Evolutionary conservation across 2,113 vertebrate species (phyloP).

Genomic region (Sterna hirundo): DNA sequence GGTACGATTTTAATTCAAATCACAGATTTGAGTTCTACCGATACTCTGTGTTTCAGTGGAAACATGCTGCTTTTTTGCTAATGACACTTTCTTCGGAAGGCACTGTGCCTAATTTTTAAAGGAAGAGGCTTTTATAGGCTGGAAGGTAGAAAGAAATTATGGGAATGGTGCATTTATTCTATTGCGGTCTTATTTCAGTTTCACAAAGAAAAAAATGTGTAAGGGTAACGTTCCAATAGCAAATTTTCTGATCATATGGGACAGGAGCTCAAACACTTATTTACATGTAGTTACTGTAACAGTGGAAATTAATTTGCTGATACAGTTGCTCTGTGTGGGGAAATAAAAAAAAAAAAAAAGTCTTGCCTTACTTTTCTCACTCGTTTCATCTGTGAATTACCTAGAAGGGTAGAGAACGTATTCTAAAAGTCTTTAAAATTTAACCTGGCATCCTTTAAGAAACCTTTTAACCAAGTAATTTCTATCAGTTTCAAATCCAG

Average conservation of each 20-base stretch:
- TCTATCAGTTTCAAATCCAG: not conserved
- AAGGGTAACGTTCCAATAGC: not conserved
- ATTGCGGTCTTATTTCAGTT: not conserved
- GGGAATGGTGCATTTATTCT: not conserved
- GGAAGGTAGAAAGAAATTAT: not conserved
- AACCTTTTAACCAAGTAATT: not conserved
- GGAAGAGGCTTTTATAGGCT: not conserved
- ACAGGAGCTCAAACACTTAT: not conserved
- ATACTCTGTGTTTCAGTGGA: not conserved
- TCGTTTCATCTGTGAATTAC: not conserved
- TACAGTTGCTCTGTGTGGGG: not conserved
- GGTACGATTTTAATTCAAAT: constrained; percentile 33
- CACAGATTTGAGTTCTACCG: not conserved
- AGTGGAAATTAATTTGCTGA: not conserved
- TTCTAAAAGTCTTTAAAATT: not conserved
- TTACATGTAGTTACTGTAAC: not conserved
- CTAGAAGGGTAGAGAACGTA: not conserved
- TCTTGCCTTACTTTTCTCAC: not conserved
- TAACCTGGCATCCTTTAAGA: not conserved
- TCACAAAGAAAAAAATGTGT: not conserved
- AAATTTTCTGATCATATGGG: not conserved
- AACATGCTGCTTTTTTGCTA: constrained; percentile 26
- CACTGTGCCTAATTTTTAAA: constrained; percentile 9
- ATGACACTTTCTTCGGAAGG: not conserved
- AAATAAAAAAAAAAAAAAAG: not conserved